Base-by-base conservation (phyloP, 2,113 vertebrate genomes). In the Tetrao urogallus region DNA sequence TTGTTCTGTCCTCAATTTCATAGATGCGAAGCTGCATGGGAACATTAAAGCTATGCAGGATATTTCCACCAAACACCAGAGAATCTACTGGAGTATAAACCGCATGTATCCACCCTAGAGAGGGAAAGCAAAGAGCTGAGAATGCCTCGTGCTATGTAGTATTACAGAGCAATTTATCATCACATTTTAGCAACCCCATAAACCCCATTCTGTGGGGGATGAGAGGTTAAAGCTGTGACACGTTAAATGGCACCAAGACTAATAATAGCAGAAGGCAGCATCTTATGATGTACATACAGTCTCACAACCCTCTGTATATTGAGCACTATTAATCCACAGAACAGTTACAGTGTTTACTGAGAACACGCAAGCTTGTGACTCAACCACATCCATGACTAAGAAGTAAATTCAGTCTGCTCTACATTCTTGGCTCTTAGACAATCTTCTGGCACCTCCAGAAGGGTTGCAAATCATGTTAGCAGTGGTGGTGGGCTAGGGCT, bases 21-120 rank as follows among this genome's bases (percentile, higher is more conserved):
- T 99, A 98, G 97, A 99, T 99, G 92, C 97, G 98, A 73, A 99
- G 98, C 98, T 99, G 99, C 99, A 99, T 99, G 95, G 99, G 99
- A 98, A 99, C 99, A 98, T 99, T 99, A 96, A 99, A 99, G 97
- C 99, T 99, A 97, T 99, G 99, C 95, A 99, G 98, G 97, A 99
- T 99, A 97, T 99, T 99, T 87, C 99, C 99, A 64, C 99, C 99
- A 65, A 99, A 99, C 90, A 99, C 99, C 97, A 99, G 97, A 6
- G 99, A 98, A 97, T 99, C 99, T 95, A 98, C 98, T 0, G 99
- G 99, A 69, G 99, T 99, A 97, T 99, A 99, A 92, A 99, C 99
- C 0, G 99, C 99, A 73, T 99, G 99, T 90, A 99, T 99, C 99
- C 99, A 99, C 67, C 99, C 99, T 99, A 89, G 69, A 94, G 93